Conservation (phyloP, 1,140 invertebrate species). For the Nixonia krombeini region DNA sequence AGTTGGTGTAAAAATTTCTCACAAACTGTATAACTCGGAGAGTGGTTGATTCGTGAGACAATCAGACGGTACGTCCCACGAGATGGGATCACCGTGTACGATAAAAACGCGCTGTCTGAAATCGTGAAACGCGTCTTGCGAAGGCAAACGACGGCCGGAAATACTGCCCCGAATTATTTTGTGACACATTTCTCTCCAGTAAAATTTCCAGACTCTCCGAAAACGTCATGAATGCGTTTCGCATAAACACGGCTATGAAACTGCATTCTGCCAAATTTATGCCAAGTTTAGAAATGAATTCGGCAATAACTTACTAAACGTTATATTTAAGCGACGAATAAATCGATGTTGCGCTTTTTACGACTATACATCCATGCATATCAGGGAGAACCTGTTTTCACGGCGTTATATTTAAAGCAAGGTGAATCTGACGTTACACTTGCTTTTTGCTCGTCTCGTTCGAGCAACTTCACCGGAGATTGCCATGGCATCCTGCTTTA, state of each 20-base stretch:
- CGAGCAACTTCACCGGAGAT: constrained; percentile 4
- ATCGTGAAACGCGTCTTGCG: constrained; percentile 33
- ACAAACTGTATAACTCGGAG: constrained; percentile 11
- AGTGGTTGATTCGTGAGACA: constrained; percentile 29
- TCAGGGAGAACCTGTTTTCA: constrained; percentile 28
- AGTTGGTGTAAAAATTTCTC: constrained; percentile 27
- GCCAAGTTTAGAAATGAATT: too few species aligned
- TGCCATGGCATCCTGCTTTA: neutral
- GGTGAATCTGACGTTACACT: constrained; percentile 43
- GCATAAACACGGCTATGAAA: too few species aligned
- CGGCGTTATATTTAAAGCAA: constrained; percentile 26
- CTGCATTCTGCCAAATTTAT: too few species aligned
- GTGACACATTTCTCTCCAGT: too few species aligned
- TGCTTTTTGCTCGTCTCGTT: constrained; percentile 21
- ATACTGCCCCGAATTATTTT: too few species aligned
- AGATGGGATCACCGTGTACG: constrained; percentile 29
- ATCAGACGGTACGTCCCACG: constrained; percentile 31
- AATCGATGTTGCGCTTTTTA: too few species aligned
- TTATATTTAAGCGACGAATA: too few species aligned
- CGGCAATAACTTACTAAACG: too few species aligned
- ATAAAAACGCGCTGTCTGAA: constrained; percentile 18
- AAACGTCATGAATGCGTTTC: too few species aligned
- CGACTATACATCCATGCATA: constrained; percentile 33
- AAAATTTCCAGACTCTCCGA: too few species aligned
- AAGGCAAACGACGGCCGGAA: too few species aligned